Evolutionary conservation across 2,888 invertebrate species (phyloP), one percentile per base, ranked within the genome.

Genomic region (Amphipyra tragopoginis): DNA sequence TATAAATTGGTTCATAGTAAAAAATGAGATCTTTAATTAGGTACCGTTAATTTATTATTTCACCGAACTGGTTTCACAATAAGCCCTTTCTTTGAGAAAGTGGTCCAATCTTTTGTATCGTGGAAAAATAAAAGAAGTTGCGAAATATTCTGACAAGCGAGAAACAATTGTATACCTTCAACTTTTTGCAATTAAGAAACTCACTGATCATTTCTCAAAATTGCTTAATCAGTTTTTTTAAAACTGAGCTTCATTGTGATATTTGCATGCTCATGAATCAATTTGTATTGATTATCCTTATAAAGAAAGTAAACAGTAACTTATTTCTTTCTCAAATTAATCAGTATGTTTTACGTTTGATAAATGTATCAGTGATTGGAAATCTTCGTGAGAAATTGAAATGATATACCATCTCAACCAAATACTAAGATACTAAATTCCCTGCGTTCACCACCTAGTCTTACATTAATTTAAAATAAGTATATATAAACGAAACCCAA

Each of bases 51-150:
- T 84, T 72, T 83, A 70, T 83, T 76, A 80, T 77, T 84, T 78
- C 78, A 50, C 62, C 53, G 77, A 83, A 86, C 85, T 69, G 81
- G 85, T 85, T 85, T 55, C 73, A 79, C 81, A 80, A 79, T 80
- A 63, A 71, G 79, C 82, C 77, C 81, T 77, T 75, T 77, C 74
- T 73, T 61, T 63, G 69, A 75, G 86, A 86, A 86, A 86, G 86
- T 85, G 79, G 86, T 80, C 69, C 84, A 75, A 66, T 75, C 82
- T 81, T 85, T 86, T 86, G 86, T 86, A 78, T 72, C 77, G 75
- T 43, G 77, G 68, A 74, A 76, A 82, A 81, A 81, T 84, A 85
- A 85, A 81, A 82, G 80, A 81, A 72, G 68, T 78, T 77, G 76
- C 71, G 77, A 78, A 65, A 77, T 78, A 80, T 59, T 71, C 77